Conservation (phyloP, 1,140 invertebrate species). For the Ericerus pela region DNA sequence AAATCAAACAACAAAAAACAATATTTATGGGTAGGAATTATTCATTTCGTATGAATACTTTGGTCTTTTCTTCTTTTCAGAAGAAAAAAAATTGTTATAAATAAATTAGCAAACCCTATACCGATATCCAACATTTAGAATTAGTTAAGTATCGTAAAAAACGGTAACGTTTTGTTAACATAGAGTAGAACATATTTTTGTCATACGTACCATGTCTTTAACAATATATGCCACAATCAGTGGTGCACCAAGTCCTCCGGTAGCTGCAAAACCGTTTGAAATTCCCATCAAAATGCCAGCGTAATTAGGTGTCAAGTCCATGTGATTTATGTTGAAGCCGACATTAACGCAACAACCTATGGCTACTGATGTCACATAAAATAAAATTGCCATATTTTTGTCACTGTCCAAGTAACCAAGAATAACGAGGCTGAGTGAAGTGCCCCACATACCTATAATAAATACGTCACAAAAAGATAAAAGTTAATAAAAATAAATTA, state of each 20-base stretch:
- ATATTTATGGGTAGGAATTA: too few species aligned
- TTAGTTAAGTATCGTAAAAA: too few species aligned
- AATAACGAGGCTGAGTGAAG: conserved; percentile 31
- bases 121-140: too few species aligned
- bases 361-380: conserved; percentile 40
- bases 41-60: too few species aligned
- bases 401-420: conserved; percentile 25
- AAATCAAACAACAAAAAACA: too few species aligned
- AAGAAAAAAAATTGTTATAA: too few species aligned
- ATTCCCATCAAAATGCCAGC: conserved; percentile 31
- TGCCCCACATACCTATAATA: conserved; percentile 29
- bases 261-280: conserved; percentile 47
- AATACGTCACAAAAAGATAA: neutral
- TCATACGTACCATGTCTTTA: conserved; percentile 43
- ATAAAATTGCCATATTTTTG: conserved; percentile 27
- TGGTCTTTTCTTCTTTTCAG: too few species aligned
- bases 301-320: conserved; percentile 40
- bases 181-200: too few species aligned
- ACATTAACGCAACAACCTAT: conserved; percentile 41
- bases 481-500: neutral
- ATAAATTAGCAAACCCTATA: too few species aligned
- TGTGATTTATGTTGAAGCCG: conserved; percentile 44
- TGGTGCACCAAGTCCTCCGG: conserved; percentile 77
- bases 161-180: too few species aligned
- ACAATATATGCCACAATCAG: conserved; percentile 61